Conservation (phyloP, 2,888 invertebrate genomes). For the Lingula anatina region DNA sequence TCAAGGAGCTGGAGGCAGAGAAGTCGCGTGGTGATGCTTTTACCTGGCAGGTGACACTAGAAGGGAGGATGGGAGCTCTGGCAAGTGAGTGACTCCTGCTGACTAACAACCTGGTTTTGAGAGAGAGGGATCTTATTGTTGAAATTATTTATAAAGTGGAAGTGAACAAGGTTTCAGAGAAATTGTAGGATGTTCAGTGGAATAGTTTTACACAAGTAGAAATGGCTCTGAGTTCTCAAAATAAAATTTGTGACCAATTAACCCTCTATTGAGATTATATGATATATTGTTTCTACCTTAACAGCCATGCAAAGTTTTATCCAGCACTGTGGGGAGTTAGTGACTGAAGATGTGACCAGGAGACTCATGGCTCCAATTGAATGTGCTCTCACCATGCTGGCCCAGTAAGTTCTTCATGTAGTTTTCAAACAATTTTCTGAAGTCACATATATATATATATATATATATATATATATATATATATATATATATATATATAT, state of each 20-base stretch:
- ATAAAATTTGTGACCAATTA: too few species aligned
- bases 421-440: background rate
- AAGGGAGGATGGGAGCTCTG: slow-evolving; percentile 92
- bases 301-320: slow-evolving; percentile 87
- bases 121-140: too few species aligned
- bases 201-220: too few species aligned
- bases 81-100: slow-evolving; percentile 56
- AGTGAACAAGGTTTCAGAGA: too few species aligned
- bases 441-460: too few species aligned
- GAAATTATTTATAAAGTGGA: too few species aligned
- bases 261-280: too few species aligned
- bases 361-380: slow-evolving; percentile 87
- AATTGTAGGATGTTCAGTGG: too few species aligned
- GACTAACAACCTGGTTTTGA: background rate
- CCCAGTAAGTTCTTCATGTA: slow-evolving; percentile 65
- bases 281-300: too few species aligned
- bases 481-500: background rate
- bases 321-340: slow-evolving; percentile 77
- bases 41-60: slow-evolving; percentile 93
- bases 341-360: slow-evolving; percentile 86
- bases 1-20: slow-evolving; percentile 94
- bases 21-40: slow-evolving; percentile 90
- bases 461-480: background rate
- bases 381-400: slow-evolving; percentile 89
- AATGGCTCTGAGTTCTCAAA: too few species aligned